These are phyloP conservation scores for Polyploca ridens DNA, from an alignment of 2,888 invertebrate genomes.

Conservation along the genomic window DNA sequence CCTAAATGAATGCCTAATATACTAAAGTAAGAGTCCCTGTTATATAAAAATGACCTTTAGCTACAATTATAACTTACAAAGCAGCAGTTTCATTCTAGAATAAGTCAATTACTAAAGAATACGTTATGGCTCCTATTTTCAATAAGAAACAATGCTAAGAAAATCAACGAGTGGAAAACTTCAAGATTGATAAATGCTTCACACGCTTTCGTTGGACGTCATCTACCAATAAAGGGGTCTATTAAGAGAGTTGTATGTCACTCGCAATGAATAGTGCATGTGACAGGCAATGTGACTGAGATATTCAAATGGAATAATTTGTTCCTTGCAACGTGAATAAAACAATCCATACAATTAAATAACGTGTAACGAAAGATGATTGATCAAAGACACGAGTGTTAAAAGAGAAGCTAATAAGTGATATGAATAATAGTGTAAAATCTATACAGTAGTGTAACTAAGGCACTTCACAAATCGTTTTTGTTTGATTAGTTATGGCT, in stretches of 20 bases:
- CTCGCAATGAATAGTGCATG: slow-evolving; percentile 41
- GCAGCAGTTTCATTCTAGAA: no score
- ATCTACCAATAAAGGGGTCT: slow-evolving; percentile 32
- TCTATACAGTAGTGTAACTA: slow-evolving; percentile 2
- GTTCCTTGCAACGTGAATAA: slow-evolving; percentile 30
- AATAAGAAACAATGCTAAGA: slow-evolving; percentile 12
- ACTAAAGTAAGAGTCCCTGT: no score
- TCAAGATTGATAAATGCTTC: slow-evolving; percentile 13
- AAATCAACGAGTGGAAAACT: slow-evolving; percentile 14
- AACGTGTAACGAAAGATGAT: slow-evolving; percentile 21
- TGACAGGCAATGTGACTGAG: slow-evolving; percentile 50
- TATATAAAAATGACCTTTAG: no score
- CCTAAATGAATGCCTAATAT: no score
- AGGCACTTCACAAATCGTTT: not conserved
- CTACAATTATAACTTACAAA: no score
- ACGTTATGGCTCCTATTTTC: no score
- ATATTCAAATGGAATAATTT: slow-evolving; percentile 22
- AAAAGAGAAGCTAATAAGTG: slow-evolving; percentile 15
- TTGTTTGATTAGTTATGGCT: not conserved
- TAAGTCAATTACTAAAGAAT: no score
- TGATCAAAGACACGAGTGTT: slow-evolving; percentile 14
- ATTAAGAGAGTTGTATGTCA: slow-evolving; percentile 41
- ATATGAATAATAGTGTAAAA: slow-evolving; percentile 21
- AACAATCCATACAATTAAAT: slow-evolving; percentile 31
- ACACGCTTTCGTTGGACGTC: slow-evolving; percentile 24